Conservation (phyloP, 2,888 invertebrate genomes). For the Elysia crispata region DNA sequence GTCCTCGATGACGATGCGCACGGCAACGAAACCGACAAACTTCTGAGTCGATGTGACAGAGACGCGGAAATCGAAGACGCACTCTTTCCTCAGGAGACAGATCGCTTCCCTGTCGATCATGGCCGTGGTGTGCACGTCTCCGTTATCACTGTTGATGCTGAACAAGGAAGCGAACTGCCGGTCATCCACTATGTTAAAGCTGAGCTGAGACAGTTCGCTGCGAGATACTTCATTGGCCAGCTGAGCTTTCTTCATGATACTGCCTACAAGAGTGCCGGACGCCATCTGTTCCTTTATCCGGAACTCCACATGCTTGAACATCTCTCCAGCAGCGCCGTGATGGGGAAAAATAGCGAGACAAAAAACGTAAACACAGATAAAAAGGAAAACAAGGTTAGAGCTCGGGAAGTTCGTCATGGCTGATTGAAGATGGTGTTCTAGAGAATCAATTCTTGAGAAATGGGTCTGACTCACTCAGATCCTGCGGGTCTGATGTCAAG, state of each 20-base stretch:
- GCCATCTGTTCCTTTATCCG: conserved; percentile 57
- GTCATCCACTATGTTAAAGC: conserved; percentile 53
- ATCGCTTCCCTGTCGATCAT: conserved; percentile 64
- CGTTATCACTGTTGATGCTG: conserved; percentile 58
- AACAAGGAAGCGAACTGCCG: conserved; percentile 53
- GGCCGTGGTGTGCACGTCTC: conserved; percentile 59
- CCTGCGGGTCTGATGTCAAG: too few species aligned
- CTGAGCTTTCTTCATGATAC: conserved; percentile 54
- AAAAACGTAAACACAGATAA: not conserved
- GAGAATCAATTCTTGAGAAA: not conserved
- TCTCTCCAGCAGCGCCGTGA: not conserved
- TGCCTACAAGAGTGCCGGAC: conserved; percentile 59
- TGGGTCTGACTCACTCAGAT: too few species aligned
- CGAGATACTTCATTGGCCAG: conserved; percentile 48
- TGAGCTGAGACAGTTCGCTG: conserved; percentile 43
- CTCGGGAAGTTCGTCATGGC: not conserved
- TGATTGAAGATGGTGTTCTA: not conserved
- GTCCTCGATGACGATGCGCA: conserved; percentile 54
- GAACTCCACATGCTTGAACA: conserved; percentile 50
- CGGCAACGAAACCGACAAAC: conserved; percentile 54
- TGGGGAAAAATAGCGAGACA: too few species aligned
- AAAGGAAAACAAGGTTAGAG: not conserved
- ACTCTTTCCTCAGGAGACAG: conserved; percentile 55
- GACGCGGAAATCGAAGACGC: conserved; percentile 59
- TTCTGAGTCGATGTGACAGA: conserved; percentile 50